Percentiles rank a stretch among this genome's conserved stretches.
These are phyloP conservation scores for Casuarius casuarius DNA, from an alignment of 2,113 vertebrate species.

Conservation along the genomic window DNA sequence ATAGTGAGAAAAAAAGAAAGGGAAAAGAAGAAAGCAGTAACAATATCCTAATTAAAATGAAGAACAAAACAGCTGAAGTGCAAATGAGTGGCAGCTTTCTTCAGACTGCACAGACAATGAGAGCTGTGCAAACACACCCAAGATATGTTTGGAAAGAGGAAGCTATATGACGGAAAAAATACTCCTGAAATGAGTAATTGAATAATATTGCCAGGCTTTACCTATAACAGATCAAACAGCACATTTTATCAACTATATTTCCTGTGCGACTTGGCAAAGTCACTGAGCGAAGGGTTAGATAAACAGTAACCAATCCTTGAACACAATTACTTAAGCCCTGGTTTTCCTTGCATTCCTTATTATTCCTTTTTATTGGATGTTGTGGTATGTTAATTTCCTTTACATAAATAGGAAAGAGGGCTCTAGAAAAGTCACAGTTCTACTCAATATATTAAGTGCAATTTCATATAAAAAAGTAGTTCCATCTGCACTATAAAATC, in stretches of 20 bases:
- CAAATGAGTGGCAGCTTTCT: constrained; percentile 8
- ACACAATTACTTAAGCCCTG: neutral
- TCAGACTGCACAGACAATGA: neutral
- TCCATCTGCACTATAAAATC: neutral
- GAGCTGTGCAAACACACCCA: neutral
- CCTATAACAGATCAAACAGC: neutral
- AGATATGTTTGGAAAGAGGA: neutral
- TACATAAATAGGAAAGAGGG: neutral
- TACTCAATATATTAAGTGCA: neutral
- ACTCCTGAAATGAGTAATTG: neutral
- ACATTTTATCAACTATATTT: neutral
- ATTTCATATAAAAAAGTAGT: neutral
- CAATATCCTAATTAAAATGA: constrained; percentile 36
- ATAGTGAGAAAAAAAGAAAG: neutral
- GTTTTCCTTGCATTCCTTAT: neutral
- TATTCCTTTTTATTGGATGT: neutral
- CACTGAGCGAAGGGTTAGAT: neutral
- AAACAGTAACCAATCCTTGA: neutral
- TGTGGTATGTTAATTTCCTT: neutral
- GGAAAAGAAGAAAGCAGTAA: neutral
- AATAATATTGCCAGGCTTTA: neutral
- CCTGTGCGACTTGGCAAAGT: neutral
- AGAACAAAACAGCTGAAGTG: constrained; percentile 5
- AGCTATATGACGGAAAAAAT: neutral
- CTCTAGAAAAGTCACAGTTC: neutral